These are phyloP conservation scores for Ciona savignyi DNA, from an alignment of 23 tunicate genomes.

Conservation along the genomic window DNA sequence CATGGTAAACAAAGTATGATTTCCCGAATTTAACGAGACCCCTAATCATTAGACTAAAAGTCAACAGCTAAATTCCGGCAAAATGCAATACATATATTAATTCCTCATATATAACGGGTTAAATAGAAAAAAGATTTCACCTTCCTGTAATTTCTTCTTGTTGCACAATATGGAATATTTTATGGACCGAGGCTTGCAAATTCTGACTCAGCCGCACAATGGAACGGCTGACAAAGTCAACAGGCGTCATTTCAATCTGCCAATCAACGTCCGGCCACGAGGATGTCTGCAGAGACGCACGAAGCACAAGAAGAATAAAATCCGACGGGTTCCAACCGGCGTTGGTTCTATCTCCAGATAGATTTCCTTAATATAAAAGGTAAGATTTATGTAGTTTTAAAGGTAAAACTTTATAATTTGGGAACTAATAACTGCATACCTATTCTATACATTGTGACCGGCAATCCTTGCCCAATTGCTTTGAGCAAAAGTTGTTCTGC, in stretches of 20 bases:
- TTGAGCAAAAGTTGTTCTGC: conserved; percentile 63
- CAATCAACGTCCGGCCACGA: conserved; percentile 79
- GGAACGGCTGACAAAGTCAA: conserved; percentile 71
- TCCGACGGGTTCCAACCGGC: conserved; percentile 88
- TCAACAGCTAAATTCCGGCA: background rate
- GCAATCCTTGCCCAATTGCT: conserved; percentile 60
- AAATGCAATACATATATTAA: background rate
- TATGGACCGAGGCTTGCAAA: conserved; percentile 43
- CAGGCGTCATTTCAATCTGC: conserved; percentile 85
- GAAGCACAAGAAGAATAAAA: conserved; percentile 74
- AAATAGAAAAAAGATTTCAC: too few relatives aligned
- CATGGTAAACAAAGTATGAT: too few relatives aligned
- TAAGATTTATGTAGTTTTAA: background rate
- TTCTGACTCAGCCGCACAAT: conserved; percentile 57
- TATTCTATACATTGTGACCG: conserved; percentile 69
- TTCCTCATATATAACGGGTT: background rate
- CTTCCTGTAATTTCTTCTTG: conserved; percentile 47
- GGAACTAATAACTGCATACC: conserved; percentile 25
- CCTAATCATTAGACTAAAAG: background rate
- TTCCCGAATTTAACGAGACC: background rate
- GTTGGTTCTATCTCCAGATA: conserved; percentile 43
- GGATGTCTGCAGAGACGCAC: conserved; percentile 61
- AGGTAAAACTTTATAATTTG: too few relatives aligned
- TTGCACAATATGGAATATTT: conserved; percentile 76
- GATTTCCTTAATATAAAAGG: conserved; percentile 38